Evolutionary conservation across 2,113 vertebrate genomes (phyloP).

Genomic region (Buteo buteo): DNA sequence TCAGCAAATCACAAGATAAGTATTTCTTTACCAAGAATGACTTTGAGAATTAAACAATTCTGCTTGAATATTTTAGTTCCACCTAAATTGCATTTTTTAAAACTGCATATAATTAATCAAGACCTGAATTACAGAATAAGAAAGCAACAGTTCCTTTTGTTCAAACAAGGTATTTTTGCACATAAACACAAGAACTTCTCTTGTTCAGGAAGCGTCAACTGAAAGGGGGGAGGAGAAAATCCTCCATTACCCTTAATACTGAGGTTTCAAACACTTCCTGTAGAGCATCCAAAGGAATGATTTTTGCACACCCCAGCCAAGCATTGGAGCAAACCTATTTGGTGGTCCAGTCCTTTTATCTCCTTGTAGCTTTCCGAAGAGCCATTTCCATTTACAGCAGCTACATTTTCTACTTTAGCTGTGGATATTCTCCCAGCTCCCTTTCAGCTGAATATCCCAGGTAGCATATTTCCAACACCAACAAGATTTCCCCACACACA

Average conservation of each 20-base stretch:
- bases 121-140: background rate
- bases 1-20: background rate
- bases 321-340: background rate
- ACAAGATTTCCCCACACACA: background rate
- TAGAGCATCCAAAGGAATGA: background rate
- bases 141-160: background rate
- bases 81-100: background rate
- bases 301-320: background rate
- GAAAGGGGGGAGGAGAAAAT: background rate
- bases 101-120: background rate
- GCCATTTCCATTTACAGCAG: background rate
- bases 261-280: background rate
- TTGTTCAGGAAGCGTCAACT: background rate
- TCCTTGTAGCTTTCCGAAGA: background rate
- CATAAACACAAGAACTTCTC: background rate
- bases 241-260: background rate
- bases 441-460: background rate
- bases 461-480: background rate
- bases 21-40: background rate
- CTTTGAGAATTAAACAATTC: background rate
- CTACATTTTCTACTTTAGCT: background rate
- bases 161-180: background rate
- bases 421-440: background rate
- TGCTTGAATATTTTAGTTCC: background rate
- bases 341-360: too few species aligned